Conservation (phyloP, 2,797 vertebrate species). For the Gadopsis bispinosus region DNA sequence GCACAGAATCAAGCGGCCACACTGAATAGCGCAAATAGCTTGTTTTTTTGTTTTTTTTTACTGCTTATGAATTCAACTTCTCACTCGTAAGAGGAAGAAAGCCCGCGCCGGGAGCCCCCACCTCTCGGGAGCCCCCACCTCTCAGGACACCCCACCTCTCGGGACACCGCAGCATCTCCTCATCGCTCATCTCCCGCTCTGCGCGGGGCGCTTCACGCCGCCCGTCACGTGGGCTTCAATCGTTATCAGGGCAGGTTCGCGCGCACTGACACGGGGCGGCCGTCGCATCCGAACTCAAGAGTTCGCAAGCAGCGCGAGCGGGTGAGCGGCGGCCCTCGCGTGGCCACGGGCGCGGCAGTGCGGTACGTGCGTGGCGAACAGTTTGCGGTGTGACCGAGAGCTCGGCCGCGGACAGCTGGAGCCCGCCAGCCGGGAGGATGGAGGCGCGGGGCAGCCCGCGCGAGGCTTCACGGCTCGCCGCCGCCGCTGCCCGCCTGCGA, state of each 20-base stretch:
- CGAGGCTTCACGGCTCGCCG: constrained; percentile 44
- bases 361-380: constrained; percentile 2
- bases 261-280: neutral
- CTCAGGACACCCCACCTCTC: neutral
- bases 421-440: constrained; percentile 60
- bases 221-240: constrained; percentile 40
- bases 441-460: constrained; percentile 56
- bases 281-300: too few relatives aligned
- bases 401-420: neutral
- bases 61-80: neutral
- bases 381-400: neutral
- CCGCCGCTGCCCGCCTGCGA: constrained; percentile 27
- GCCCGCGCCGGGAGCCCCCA: neutral
- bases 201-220: neutral
- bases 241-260: constrained; percentile 4
- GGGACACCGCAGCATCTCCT: neutral
- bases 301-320: too few relatives aligned
- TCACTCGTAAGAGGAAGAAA: neutral
- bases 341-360: neutral
- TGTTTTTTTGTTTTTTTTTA: too few relatives aligned
- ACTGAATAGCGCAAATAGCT: neutral
- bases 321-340: too few relatives aligned
- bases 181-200: neutral
- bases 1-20: neutral
- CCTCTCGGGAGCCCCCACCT: neutral